Evolutionary conservation across 2,797 vertebrate species (phyloP), one percentile per base, ranked within the genome.

Genomic region (Sylvilagus floridanus): DNA sequence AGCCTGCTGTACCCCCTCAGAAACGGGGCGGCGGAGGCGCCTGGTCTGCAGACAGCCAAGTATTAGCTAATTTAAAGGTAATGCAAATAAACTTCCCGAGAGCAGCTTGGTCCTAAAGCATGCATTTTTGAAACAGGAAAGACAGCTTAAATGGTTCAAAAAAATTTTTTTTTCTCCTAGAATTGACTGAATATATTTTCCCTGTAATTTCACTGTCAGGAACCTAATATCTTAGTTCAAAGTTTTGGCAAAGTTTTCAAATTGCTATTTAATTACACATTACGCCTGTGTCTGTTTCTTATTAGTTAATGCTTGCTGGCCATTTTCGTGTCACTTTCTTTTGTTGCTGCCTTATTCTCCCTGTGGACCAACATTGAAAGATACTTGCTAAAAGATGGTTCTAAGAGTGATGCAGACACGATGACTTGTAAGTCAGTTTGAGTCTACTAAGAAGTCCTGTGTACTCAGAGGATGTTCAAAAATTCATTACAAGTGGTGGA

Each of bases 51-150:
- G 91, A 84, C 60, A 81, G 72, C 79, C 52, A 63, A 35, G 35
- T 91, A 81, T 84, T 85, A 92, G 73, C 50, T 92, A 83, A 93
- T 90, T 93, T 95, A 96, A 96, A 96, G 82, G 96, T 81, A 79
- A 71, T 69, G 50, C 66, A 92, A 50, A n/a, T 52, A 62, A 50
- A 17, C 21, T 50, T 90, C 14, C 14, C 88, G 13, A n/a, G 77
- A 60, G 0, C 73, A 94, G 73, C 11, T 76, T 12, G 71, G 84
- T 76, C 75, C 60, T 60, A 4, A 50, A 78, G n/a, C 63, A 35
- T 71, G 42, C 32, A 4, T 92, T 95, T 93, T 95, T 73, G 47
- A 95, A 95, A 81, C 71, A 35, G 11, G 37, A 16, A 21, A 62
- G 13, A n/a, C 76, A 37, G 32, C 8, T 30, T 85, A 35, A 76